Conservation (phyloP, 2,888 invertebrate genomes). For the Parnassius glacialis region DNA sequence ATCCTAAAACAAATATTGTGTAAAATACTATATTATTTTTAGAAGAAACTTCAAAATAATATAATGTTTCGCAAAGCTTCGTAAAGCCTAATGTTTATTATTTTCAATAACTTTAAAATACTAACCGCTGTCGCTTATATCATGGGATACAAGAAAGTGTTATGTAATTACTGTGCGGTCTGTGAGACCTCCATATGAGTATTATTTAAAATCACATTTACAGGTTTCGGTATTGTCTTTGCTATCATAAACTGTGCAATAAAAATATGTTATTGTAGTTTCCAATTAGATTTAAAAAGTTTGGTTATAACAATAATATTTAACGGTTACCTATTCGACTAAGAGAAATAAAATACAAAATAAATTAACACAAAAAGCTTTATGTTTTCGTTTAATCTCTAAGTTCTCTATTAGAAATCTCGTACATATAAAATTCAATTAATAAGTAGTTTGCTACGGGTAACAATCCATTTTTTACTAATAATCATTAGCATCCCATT, state of each 20-base stretch:
- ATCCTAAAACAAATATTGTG: too few species aligned
- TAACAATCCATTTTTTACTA: too few species aligned
- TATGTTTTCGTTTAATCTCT: too few species aligned
- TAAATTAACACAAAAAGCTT: neutral
- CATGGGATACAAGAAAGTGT: slow-evolving; percentile 3
- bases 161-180: slow-evolving; percentile 19
- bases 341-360: neutral
- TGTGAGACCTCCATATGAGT: slow-evolving; percentile 19
- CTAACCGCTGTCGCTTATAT: slow-evolving; percentile 6
- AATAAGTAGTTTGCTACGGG: too few species aligned
- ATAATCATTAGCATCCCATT: too few species aligned
- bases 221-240: slow-evolving; percentile 22
- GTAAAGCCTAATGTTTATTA: too few species aligned
- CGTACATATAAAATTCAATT: too few species aligned
- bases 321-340: neutral
- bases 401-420: too few species aligned
- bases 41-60: too few species aligned
- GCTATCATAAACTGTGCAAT: slow-evolving; percentile 7
- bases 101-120: too few species aligned
- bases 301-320: neutral
- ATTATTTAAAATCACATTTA: slow-evolving; percentile 25
- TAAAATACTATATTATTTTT: too few species aligned
- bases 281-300: neutral
- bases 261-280: slow-evolving; percentile 2
- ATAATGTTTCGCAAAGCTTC: too few species aligned